phyloP scores from a whole-genome alignment of 2,113 vertebrate species.

The Guaruba guarouba region DNA sequence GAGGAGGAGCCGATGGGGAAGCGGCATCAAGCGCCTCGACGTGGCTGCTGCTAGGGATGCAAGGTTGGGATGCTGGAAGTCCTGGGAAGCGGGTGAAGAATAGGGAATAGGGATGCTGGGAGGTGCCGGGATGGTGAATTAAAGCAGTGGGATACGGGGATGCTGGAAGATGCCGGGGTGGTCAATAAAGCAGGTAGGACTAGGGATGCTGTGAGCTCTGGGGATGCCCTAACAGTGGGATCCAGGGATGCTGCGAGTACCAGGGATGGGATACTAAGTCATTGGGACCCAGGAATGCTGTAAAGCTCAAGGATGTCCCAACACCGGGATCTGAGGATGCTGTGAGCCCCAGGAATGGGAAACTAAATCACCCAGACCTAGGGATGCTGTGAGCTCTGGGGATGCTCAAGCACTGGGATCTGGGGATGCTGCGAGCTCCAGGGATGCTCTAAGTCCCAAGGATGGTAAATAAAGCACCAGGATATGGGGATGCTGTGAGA shows the following conservation, averaged over 20 bases:
- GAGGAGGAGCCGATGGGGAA: not conserved
- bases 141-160: not conserved
- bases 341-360: fast-evolving
- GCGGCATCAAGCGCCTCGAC: not conserved
- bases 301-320: fast-evolving
- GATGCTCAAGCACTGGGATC: too few species aligned
- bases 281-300: not conserved
- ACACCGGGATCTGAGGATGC: not conserved
- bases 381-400: not conserved
- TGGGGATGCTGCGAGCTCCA: not conserved
- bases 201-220: not conserved
- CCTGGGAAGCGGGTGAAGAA: not conserved
- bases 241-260: fast-evolving
- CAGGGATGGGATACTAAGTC: too few species aligned
- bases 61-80: not conserved
- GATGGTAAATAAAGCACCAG: not conserved
- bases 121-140: not conserved
- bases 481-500: not conserved
- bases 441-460: not conserved
- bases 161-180: not conserved
- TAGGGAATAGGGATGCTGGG: not conserved
- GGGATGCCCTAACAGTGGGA: not conserved
- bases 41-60: not conserved
- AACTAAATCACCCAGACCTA: not conserved
- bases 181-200: not conserved